Evolutionary conservation across 1,140 invertebrate genomes (phyloP).

Genomic region (Samia ricini): DNA sequence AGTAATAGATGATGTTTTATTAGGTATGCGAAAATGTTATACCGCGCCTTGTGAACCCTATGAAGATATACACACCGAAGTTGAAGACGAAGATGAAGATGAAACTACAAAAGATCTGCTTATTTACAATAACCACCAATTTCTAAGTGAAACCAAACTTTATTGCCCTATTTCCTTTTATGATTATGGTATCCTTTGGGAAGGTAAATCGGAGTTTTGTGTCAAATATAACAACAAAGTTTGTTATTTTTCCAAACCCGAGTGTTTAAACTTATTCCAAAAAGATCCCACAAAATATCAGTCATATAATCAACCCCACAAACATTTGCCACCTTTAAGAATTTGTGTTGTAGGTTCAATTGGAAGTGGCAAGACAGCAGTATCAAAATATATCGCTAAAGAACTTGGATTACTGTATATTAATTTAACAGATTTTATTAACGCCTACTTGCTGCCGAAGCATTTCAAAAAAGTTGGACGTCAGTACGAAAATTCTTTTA

Average conservation of each 20-base stretch:
- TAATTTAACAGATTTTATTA: constrained; percentile 64
- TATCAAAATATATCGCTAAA: constrained; percentile 69
- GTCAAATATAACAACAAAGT: constrained; percentile 73
- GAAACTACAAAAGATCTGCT: constrained; percentile 41
- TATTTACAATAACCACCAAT: constrained; percentile 52
- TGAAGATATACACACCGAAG: constrained; percentile 46
- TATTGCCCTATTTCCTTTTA: constrained; percentile 78
- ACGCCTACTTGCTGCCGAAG: constrained; percentile 50
- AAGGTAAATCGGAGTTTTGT: constrained; percentile 76
- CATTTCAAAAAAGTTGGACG: constrained; percentile 63
- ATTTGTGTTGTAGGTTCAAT: constrained; percentile 77
- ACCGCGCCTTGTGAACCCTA: constrained; percentile 24
- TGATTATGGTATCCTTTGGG: constrained; percentile 76
- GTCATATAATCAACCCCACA: constrained; percentile 53
- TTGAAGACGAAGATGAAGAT: constrained; percentile 35
- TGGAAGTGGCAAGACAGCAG: constrained; percentile 75
- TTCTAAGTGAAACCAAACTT: constrained; percentile 75
- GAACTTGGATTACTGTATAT: constrained; percentile 76
- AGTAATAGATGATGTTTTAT: constrained; percentile 55
- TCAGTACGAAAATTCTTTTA: constrained; percentile 57
- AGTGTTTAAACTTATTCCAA: constrained; percentile 68
- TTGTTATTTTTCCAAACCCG: constrained; percentile 70
- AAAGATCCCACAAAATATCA: constrained; percentile 64
- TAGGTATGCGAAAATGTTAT: constrained; percentile 56
- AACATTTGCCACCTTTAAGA: constrained; percentile 66